Conservation (phyloP, 64 coral and sea anemone genomes). For the Actinia tenebrosa region DNA sequence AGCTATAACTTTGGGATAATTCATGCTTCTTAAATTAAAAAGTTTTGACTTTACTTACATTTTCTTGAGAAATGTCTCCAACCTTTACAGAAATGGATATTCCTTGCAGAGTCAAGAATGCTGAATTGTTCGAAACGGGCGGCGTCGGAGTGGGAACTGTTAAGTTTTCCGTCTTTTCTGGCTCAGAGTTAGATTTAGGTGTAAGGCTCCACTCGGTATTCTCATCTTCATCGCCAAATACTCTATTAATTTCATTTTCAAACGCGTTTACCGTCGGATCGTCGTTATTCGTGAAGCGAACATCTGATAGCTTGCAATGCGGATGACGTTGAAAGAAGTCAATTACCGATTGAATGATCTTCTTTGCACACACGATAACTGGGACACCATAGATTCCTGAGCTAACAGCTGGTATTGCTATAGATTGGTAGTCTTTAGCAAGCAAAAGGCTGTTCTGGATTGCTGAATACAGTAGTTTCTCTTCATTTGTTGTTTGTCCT, state of each 20-base stretch:
- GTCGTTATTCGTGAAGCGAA: conserved; percentile 47
- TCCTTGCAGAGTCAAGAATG: conserved; percentile 21
- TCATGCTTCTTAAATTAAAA: no score
- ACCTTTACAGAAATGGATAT: conserved; percentile 23
- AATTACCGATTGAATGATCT: conserved; percentile 19
- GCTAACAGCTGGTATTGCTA: conserved; percentile 62
- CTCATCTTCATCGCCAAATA: not conserved
- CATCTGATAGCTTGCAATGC: conserved; percentile 19
- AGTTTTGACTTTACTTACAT: conserved; percentile 13
- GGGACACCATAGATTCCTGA: conserved; percentile 56
- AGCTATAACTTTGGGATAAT: no score
- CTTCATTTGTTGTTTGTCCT: not conserved
- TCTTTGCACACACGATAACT: conserved; percentile 33
- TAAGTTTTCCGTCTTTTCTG: not conserved
- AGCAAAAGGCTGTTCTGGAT: conserved; percentile 17
- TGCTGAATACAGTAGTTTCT: conserved; percentile 12
- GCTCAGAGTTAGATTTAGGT: not conserved
- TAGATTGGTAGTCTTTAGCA: not conserved
- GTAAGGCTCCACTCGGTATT: not conserved
- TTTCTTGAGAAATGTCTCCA: conserved; percentile 28
- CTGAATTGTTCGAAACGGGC: not conserved
- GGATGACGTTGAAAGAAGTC: conserved; percentile 41
- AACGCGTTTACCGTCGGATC: conserved; percentile 20
- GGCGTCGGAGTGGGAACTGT: not conserved
- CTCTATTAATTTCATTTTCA: conserved; percentile 22